A percentile compares a stretch with the other conserved stretches of the same genome.
phyloP scores from a whole-genome alignment of 1,140 invertebrate genomes.

The Lordiphosa stackelbergi region DNA sequence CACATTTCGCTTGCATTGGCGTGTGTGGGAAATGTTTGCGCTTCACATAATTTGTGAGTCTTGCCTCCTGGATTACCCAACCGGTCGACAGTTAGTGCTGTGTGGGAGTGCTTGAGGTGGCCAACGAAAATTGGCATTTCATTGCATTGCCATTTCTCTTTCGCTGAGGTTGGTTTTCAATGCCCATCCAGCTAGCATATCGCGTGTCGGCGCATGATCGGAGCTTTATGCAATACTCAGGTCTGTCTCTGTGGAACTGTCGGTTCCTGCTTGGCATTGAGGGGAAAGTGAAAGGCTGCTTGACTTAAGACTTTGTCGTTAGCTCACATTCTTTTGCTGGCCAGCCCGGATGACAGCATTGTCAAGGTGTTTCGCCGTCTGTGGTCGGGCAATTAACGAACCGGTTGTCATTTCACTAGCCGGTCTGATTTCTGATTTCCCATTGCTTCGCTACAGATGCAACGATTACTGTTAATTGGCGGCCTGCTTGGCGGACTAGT shows the following conservation, averaged over 20 bases:
- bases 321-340: constrained; percentile 41
- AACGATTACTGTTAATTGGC: constrained; percentile 51
- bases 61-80: constrained; percentile 41
- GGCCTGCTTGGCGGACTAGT: constrained; percentile 53
- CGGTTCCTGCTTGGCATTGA: constrained; percentile 72
- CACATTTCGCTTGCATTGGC: constrained; percentile 45
- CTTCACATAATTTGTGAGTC: constrained; percentile 30
- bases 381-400: constrained; percentile 38
- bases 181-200: constrained; percentile 39
- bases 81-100: constrained; percentile 14
- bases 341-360: constrained; percentile 29
- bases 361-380: constrained; percentile 53
- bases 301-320: constrained; percentile 19
- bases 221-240: constrained; percentile 54
- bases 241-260: constrained; percentile 12
- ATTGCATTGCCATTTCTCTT: constrained; percentile 25
- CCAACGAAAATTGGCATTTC: constrained; percentile 38
- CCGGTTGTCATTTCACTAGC: constrained; percentile 45
- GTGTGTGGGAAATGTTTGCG: constrained; percentile 60
- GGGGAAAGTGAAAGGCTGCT: constrained; percentile 68
- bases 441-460: constrained; percentile 34
- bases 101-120: constrained; percentile 45
- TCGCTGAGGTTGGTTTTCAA: constrained; percentile 39
- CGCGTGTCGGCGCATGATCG: constrained; percentile 45
- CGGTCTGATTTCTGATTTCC: neutral